Conservation (phyloP, 2,888 invertebrate genomes). For the Desoria tigrina region DNA sequence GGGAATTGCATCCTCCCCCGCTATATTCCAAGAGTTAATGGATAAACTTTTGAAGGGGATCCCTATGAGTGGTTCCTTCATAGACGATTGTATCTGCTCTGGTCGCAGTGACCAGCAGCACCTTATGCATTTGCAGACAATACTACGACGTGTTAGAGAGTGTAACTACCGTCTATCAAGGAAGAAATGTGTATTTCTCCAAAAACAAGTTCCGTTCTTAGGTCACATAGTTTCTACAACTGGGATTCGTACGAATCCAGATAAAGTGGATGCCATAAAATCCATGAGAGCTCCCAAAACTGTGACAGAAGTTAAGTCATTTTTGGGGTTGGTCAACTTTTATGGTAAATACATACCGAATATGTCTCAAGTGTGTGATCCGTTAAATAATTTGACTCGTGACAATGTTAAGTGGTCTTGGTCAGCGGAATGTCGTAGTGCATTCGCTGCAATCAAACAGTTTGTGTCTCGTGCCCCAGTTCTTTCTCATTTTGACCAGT, state of each 20-base stretch:
- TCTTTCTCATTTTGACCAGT: not conserved
- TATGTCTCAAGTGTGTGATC: not conserved
- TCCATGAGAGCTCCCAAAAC: not conserved
- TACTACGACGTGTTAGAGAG: slow-evolving; percentile 44
- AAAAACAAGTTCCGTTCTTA: slow-evolving; percentile 53
- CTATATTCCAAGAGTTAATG: slow-evolving; percentile 53
- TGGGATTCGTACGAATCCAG: slow-evolving; percentile 55
- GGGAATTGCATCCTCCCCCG: too few relatives aligned
- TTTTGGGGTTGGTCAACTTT: not conserved
- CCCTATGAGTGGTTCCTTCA: slow-evolving; percentile 50
- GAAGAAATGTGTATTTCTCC: slow-evolving; percentile 55
- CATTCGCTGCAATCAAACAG: not conserved
- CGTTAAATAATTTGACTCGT: not conserved
- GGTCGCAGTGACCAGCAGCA: slow-evolving; percentile 51
- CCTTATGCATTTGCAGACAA: slow-evolving; percentile 48
- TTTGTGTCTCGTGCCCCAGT: not conserved
- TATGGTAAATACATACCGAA: not conserved
- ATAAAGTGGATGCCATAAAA: not conserved
- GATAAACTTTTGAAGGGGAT: slow-evolving; percentile 55
- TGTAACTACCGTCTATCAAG: slow-evolving; percentile 53
- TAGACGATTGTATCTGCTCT: slow-evolving; percentile 54
- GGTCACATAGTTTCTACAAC: slow-evolving; percentile 55
- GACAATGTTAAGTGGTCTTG: not conserved
- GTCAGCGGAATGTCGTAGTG: not conserved
- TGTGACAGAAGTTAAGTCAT: not conserved